phyloP scores from a whole-genome alignment of 2,113 vertebrate species.

The Elachura formosa region DNA sequence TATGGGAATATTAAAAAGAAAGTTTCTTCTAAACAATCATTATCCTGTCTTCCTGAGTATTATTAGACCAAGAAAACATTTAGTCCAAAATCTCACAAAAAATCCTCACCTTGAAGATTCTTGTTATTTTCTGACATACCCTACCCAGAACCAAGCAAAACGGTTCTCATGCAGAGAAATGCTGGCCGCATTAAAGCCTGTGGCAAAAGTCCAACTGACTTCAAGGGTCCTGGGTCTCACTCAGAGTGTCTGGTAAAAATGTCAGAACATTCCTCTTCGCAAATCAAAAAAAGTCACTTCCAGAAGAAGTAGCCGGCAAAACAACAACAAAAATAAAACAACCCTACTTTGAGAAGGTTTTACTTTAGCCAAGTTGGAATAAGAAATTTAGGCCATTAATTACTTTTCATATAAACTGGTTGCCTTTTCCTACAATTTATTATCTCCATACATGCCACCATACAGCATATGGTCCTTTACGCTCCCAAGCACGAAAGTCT shows the following conservation, averaged over 20 bases:
- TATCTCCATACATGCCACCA: constrained; percentile 20
- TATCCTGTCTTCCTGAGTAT: background rate
- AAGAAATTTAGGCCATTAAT: background rate
- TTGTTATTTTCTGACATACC: background rate
- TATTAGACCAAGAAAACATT: background rate
- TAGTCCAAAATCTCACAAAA: background rate
- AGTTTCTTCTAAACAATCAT: background rate
- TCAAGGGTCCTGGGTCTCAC: background rate
- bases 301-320: background rate
- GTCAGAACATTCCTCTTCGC: background rate
- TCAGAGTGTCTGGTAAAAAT: constrained; percentile 27
- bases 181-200: constrained; percentile 16
- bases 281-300: background rate
- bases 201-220: constrained; percentile 36
- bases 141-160: background rate
- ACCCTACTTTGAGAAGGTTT: background rate
- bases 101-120: accelerated
- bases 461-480: constrained; percentile 44
- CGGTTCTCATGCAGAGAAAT: background rate
- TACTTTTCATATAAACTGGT: background rate
- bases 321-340: background rate
- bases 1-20: background rate
- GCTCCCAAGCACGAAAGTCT: constrained; percentile 34
- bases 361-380: background rate
- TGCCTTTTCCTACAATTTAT: background rate